phyloP scores from a whole-genome alignment of 2,797 vertebrate species.

The Syncerus caffer region DNA sequence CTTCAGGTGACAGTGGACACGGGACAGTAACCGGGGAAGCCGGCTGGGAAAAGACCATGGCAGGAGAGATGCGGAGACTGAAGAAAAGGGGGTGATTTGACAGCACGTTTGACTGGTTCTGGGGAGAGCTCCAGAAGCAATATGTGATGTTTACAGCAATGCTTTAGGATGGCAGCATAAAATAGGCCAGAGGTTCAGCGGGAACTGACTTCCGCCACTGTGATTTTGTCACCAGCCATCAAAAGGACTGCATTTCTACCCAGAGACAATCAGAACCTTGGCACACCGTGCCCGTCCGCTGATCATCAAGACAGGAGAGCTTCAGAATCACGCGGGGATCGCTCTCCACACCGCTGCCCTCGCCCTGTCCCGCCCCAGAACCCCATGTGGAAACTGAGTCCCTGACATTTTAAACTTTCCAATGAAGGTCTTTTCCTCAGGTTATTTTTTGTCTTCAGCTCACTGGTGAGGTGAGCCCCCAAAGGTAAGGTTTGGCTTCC shows the following conservation, averaged over 20 bases:
- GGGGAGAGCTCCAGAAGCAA: background rate
- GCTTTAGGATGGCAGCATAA: background rate
- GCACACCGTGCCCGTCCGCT: accelerated
- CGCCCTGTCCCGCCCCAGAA: accelerated
- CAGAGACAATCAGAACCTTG: background rate
- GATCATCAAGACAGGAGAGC: accelerated
- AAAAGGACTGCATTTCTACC: background rate
- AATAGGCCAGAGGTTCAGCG: background rate
- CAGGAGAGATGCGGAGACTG: accelerated
- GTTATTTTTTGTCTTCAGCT: background rate
- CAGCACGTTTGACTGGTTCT: background rate
- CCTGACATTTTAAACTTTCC: background rate
- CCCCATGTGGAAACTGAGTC: background rate
- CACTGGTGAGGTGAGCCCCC: background rate
- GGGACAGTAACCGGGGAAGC: no score
- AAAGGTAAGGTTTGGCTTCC: no score
- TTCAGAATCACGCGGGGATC: background rate
- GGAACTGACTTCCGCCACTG: background rate
- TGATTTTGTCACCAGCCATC: background rate
- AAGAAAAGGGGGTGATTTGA: no score
- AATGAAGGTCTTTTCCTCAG: background rate
- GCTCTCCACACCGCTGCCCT: background rate
- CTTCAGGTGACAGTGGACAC: background rate
- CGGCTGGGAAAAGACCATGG: accelerated
- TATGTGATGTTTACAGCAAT: background rate